Conservation (phyloP, 1,140 invertebrate genomes). For the Carposina sasakii region DNA sequence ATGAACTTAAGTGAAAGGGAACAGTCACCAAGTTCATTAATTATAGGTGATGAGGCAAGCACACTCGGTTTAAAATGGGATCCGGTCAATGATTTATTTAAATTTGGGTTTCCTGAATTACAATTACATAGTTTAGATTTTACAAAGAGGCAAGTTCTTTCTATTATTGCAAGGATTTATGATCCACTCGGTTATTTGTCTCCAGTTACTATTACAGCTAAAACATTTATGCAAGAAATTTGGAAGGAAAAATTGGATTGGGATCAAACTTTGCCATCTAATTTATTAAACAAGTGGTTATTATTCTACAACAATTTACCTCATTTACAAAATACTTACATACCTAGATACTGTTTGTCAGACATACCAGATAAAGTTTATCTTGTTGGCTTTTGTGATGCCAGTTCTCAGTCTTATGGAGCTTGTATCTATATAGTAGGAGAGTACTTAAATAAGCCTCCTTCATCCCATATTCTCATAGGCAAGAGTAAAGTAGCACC, state of each 20-base stretch:
- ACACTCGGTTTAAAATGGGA: slow-evolving; percentile 17
- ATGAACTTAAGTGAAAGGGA: not conserved
- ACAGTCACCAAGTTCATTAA: not conserved
- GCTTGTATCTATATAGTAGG: slow-evolving; percentile 19
- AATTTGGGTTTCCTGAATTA: slow-evolving; percentile 6
- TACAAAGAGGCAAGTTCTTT: slow-evolving; percentile 37
- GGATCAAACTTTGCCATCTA: slow-evolving; percentile 38
- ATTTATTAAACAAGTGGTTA: slow-evolving; percentile 25
- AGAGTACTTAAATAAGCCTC: slow-evolving; percentile 10
- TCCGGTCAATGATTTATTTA: slow-evolving; percentile 7
- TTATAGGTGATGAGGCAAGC: slow-evolving; percentile 13
- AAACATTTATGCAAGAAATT: slow-evolving; percentile 49
- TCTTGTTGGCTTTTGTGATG: slow-evolving; percentile 16
- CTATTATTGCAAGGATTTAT: slow-evolving; percentile 37
- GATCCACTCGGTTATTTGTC: slow-evolving; percentile 41
- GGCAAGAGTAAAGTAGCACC: slow-evolving; percentile 20
- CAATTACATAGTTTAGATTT: not conserved
- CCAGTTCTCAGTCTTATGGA: slow-evolving; percentile 36
- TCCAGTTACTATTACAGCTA: slow-evolving; percentile 41
- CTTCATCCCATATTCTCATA: slow-evolving; percentile 6
- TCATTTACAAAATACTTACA: slow-evolving; percentile 11
- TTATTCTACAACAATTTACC: slow-evolving; percentile 6
- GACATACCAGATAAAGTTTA: not conserved
- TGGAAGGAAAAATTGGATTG: slow-evolving; percentile 42
- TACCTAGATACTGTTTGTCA: slow-evolving; percentile 20